Evolutionary conservation across 2,113 vertebrate genomes (phyloP), one percentile per base, ranked within the genome.

Genomic region (Cynoglossus semilaevis): DNA sequence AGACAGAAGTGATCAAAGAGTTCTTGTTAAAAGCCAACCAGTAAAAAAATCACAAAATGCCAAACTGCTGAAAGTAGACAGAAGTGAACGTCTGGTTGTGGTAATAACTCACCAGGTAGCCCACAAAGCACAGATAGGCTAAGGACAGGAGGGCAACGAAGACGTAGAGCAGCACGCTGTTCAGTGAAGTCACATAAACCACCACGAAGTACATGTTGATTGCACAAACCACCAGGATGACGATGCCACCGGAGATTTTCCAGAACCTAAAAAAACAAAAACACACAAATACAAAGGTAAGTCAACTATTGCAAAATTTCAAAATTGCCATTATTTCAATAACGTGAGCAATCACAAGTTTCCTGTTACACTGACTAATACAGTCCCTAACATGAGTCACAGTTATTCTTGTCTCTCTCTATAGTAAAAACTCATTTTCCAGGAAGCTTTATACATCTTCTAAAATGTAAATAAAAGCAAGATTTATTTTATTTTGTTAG

Each of bases 201-300:
- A 96, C 86, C 76, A 99, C 96, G 38, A 98, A 99, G 84, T 98
- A 97, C 79, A 94, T 93, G 89, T 98, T 99, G 74, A 99, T 98
- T 57, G 82, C 70, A 52, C 95, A 98, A 74, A 98, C 80, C 8
- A 96, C 17, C 22, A 97, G 81, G 74, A 96, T 93, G 10, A 95
- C 38, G 5, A 93, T 0, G 0, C 95, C 92, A 0, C 96, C 96
- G 0, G 83, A 85, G 0, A 98, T 87, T 90, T 89, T 93, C 94
- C 95, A 99, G 51, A 82, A 80, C 64, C 96, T 99, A 74, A 9
- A 63, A 7, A 54, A 42, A 29, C 2, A 29, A 29, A 29, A 29
- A 29, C 2, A 29, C 2, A 29, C 22, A 29, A 55, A 63, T 11
- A 71, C n/a, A 44, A 7, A 46, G 11, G 54, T 50, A 8, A 43